Evolutionary conservation across 2,888 invertebrate genomes (phyloP).

Genomic region (Aspidiotus rigidus): DNA sequence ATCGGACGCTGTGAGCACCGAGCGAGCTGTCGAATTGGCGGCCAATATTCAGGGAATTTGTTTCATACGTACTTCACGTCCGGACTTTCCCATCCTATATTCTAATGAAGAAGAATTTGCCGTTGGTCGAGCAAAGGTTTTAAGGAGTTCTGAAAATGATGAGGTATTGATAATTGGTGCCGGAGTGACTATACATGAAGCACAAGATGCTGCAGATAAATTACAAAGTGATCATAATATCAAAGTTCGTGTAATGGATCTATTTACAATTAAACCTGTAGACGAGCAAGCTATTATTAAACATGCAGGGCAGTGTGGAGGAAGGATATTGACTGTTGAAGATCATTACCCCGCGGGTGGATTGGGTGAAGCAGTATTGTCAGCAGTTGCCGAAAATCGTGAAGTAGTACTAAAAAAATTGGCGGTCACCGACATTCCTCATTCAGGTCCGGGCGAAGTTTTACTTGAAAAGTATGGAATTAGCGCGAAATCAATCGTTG

Average conservation of each 20-base stretch:
- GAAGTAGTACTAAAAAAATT: constrained; percentile 66
- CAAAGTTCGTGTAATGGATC: constrained; percentile 77
- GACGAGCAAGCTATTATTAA: constrained; percentile 66
- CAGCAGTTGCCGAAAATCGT: constrained; percentile 63
- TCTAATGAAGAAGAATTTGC: constrained; percentile 70
- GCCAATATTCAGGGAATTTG: constrained; percentile 91
- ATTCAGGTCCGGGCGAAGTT: constrained; percentile 81
- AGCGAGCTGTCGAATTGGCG: constrained; percentile 89
- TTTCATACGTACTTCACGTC: constrained; percentile 91
- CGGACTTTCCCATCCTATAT: constrained; percentile 80
- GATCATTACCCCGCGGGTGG: constrained; percentile 97
- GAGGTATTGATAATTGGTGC: constrained; percentile 80
- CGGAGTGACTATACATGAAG: constrained; percentile 88
- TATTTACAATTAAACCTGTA: constrained; percentile 92
- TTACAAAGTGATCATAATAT: constrained; percentile 59
- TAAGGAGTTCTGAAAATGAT: constrained; percentile 67
- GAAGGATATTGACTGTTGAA: constrained; percentile 82
- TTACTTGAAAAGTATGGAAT: constrained; percentile 85
- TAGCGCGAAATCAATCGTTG: constrained; percentile 66
- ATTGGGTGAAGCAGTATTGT: constrained; percentile 86
- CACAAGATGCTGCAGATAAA: constrained; percentile 68
- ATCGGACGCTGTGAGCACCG: constrained; percentile 85
- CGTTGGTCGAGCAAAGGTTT: constrained; percentile 69
- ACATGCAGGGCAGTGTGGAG: constrained; percentile 69
- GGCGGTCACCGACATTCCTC: constrained; percentile 72